Evolutionary conservation across 2,888 invertebrate species (phyloP).

Genomic region (Conistra vaccinii): DNA sequence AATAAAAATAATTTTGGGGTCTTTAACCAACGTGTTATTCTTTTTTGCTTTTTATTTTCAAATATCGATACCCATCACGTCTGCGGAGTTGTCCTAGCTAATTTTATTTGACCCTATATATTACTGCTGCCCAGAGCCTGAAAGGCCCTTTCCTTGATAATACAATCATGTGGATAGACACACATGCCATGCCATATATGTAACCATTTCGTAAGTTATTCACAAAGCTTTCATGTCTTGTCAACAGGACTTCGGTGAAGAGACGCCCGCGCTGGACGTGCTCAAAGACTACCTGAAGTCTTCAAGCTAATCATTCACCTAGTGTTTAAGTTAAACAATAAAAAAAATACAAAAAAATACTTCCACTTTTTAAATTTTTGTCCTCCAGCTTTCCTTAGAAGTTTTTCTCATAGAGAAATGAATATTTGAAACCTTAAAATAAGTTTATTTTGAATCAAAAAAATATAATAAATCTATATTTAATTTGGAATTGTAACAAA

Average conservation of each 20-base stretch:
- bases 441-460: too few relatives aligned
- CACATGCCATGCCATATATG: neutral
- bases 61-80: too few relatives aligned
- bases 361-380: neutral
- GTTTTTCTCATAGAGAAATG: too few relatives aligned
- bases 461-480: too few relatives aligned
- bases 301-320: constrained; percentile 90
- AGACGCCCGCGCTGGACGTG: constrained; percentile 98
- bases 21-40: too few relatives aligned
- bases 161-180: too few relatives aligned
- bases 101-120: too few relatives aligned
- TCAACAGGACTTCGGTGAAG: constrained; percentile 98
- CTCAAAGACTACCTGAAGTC: constrained; percentile 98
- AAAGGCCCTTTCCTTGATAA: neutral
- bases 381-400: neutral
- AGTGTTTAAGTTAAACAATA: constrained; percentile 85
- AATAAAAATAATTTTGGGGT: too few relatives aligned
- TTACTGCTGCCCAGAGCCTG: neutral
- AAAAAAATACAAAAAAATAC: constrained; percentile 79
- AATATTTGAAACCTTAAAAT: too few relatives aligned
- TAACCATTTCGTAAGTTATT: neutral
- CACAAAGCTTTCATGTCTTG: constrained; percentile 53
- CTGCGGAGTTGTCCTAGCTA: too few relatives aligned
- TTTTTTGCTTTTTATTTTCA: too few relatives aligned
- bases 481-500: too few relatives aligned